Conservation (phyloP, 2,113 vertebrate genomes). For the Phylloscopus whistleri region DNA sequence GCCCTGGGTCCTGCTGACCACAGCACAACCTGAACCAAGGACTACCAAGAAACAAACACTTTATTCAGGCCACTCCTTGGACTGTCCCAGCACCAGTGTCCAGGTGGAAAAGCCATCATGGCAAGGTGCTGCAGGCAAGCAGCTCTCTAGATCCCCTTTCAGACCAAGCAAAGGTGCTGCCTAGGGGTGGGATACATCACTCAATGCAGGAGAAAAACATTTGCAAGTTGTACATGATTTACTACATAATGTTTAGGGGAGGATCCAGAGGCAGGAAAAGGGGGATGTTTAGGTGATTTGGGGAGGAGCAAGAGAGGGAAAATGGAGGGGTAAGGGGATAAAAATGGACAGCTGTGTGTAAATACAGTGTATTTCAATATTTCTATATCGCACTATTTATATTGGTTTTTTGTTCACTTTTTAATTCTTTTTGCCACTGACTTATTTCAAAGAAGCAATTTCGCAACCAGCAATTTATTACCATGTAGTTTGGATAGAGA, state of each 20-base stretch:
- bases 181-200: neutral
- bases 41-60: neutral
- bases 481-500: neutral
- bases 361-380: neutral
- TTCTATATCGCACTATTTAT: neutral
- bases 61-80: neutral
- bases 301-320: neutral
- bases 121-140: neutral
- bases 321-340: neutral
- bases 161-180: neutral
- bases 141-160: neutral
- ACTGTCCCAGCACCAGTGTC: neutral
- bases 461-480: neutral
- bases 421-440: neutral
- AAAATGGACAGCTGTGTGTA: neutral
- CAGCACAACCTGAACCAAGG: neutral
- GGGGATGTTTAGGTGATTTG: neutral
- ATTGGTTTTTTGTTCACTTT: neutral
- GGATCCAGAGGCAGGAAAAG: neutral
- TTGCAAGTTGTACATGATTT: neutral
- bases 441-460: neutral
- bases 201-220: neutral
- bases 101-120: neutral
- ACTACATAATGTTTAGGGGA: neutral
- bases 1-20: neutral